A percentile compares a stretch with the other conserved stretches of the same genome.
Conservation (phyloP, 2,113 vertebrate species). For the Melanocharis versteri region DNA sequence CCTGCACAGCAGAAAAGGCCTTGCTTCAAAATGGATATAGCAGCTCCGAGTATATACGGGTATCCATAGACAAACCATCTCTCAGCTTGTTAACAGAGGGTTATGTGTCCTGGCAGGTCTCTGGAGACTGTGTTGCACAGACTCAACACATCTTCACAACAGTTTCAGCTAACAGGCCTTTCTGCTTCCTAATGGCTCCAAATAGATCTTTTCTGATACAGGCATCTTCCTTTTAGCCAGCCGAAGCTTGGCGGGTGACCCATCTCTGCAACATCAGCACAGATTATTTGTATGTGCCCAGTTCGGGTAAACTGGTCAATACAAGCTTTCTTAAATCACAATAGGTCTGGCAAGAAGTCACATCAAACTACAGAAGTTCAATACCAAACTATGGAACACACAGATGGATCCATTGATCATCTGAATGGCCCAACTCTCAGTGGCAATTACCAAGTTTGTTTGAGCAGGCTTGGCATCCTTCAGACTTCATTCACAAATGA, state of each 20-base stretch:
- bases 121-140: background rate
- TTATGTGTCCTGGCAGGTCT: background rate
- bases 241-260: background rate
- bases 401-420: background rate
- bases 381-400: background rate
- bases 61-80: background rate
- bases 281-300: background rate
- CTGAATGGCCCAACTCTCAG: background rate
- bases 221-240: background rate
- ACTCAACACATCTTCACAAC: background rate
- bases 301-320: background rate
- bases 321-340: background rate
- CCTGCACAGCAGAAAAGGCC: background rate
- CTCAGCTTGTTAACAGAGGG: background rate
- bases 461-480: background rate
- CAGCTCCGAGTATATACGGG: background rate
- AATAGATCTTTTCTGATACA: constrained; percentile 1
- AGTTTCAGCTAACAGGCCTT: constrained; percentile 19
- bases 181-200: constrained; percentile 33
- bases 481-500: background rate
- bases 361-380: background rate
- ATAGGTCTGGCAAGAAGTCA: background rate
- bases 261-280: background rate
- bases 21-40: background rate
- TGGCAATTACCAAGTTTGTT: background rate